Evolutionary conservation across 2,797 vertebrate genomes (phyloP).

Genomic region (Sebastes glaucus): DNA sequence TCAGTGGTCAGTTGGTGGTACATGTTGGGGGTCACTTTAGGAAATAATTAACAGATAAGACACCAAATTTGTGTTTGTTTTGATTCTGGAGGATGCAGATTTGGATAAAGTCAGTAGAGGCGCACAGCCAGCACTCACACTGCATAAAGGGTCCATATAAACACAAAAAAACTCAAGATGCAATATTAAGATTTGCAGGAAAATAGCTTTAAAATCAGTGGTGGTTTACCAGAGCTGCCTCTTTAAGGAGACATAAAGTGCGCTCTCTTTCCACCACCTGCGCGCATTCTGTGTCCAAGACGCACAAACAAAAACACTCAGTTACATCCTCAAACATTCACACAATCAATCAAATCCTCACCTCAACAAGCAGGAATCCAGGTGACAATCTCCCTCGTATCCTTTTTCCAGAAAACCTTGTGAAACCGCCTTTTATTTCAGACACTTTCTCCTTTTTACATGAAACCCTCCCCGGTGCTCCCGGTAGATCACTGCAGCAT

Average conservation of each 20-base stretch:
- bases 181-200: neutral
- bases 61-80: neutral
- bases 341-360: slow-evolving; percentile 18
- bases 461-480: neutral
- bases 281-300: slow-evolving; percentile 21
- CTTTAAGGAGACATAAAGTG: slow-evolving; percentile 2
- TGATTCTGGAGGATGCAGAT: fast-evolving
- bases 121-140: neutral
- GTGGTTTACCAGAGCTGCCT: neutral
- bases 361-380: slow-evolving; percentile 38
- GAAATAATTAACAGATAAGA: neutral
- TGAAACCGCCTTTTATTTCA: neutral
- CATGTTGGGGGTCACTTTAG: neutral
- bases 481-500: slow-evolving; percentile 19
- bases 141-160: too few species aligned
- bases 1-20: neutral
- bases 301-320: neutral
- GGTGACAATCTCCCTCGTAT: neutral
- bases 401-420: neutral
- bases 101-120: neutral
- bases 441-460: slow-evolving; percentile 19
- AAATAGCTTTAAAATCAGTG: neutral
- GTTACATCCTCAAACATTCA: fast-evolving
- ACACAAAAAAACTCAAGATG: neutral
- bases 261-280: slow-evolving; percentile 47